A percentile compares a stretch with the other conserved stretches of the same genome.
phyloP scores from a whole-genome alignment of 1,140 invertebrate genomes.

The Varroa destructor region DNA sequence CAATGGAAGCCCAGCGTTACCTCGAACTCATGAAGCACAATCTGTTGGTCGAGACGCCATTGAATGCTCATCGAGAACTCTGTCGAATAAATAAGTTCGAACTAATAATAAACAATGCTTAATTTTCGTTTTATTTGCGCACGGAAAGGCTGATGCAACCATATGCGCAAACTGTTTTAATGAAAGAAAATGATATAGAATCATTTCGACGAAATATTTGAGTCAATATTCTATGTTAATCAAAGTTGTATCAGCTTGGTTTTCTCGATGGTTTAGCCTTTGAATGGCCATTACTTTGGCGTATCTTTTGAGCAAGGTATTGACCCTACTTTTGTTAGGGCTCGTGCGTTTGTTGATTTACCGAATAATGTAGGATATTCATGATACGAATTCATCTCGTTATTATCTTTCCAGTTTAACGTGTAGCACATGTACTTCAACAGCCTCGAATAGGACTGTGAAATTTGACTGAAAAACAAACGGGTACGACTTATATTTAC shows the following conservation, averaged over 20 bases:
- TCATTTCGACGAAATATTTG: too few relatives aligned
- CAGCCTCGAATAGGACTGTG: neutral
- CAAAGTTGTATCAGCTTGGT: too few relatives aligned
- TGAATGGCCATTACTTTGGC: too few relatives aligned
- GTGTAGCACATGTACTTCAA: slow-evolving; percentile 24
- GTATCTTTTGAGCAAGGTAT: too few relatives aligned
- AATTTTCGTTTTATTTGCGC: too few relatives aligned
- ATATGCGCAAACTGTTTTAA: too few relatives aligned
- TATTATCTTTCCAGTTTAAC: slow-evolving; percentile 3
- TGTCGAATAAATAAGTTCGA: neutral
- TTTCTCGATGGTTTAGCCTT: too few relatives aligned
- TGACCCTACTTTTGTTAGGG: too few relatives aligned
- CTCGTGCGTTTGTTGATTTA: neutral
- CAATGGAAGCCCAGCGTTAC: slow-evolving; percentile 3
- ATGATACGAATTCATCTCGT: slow-evolving; percentile 21
- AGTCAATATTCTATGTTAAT: too few relatives aligned
- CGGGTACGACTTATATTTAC: neutral
- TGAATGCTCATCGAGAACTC: slow-evolving; percentile 20
- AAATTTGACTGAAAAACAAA: slow-evolving; percentile 10
- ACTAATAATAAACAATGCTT: too few relatives aligned
- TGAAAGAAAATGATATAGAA: too few relatives aligned
- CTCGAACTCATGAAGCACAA: slow-evolving; percentile 4
- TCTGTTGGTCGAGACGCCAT: slow-evolving; percentile 3
- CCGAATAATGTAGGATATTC: slow-evolving; percentile 13
- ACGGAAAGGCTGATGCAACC: too few relatives aligned